phyloP scores from a whole-genome alignment of 2,113 vertebrate genomes.

The Neomonachus schauinslandi region DNA sequence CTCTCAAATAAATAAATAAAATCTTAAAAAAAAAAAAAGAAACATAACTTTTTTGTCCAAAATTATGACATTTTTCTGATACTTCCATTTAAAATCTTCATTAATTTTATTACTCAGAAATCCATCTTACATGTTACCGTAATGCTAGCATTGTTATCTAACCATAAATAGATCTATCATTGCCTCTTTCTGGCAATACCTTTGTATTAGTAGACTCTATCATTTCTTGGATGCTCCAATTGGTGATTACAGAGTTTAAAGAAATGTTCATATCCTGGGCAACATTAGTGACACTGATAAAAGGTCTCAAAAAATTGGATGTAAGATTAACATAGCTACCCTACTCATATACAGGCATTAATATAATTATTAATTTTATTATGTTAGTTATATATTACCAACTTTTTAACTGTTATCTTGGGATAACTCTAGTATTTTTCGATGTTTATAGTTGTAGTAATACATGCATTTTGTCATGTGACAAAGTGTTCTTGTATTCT shows the following conservation, averaged over 20 bases:
- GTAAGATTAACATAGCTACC: background rate
- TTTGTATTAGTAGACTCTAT: background rate
- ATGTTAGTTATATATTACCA: background rate
- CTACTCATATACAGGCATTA: background rate
- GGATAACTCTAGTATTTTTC: background rate
- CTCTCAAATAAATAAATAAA: too few species aligned
- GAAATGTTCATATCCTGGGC: background rate
- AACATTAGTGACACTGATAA: background rate
- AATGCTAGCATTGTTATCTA: background rate
- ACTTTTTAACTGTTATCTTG: background rate
- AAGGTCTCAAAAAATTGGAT: background rate
- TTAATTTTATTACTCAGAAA: background rate
- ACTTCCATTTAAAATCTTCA: background rate
- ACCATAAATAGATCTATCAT: background rate
- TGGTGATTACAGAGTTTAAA: background rate
- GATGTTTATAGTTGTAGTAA: background rate
- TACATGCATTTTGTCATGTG: background rate
- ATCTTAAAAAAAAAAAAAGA: too few species aligned
- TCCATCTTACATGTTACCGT: background rate
- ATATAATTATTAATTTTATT: background rate
- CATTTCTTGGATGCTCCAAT: background rate
- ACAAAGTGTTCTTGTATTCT: background rate
- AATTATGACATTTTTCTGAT: background rate
- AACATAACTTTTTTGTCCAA: background rate
- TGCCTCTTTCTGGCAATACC: background rate